These are phyloP conservation scores for Hartigia nigra DNA, from an alignment of 2,888 invertebrate genomes.

Conservation along the genomic window DNA sequence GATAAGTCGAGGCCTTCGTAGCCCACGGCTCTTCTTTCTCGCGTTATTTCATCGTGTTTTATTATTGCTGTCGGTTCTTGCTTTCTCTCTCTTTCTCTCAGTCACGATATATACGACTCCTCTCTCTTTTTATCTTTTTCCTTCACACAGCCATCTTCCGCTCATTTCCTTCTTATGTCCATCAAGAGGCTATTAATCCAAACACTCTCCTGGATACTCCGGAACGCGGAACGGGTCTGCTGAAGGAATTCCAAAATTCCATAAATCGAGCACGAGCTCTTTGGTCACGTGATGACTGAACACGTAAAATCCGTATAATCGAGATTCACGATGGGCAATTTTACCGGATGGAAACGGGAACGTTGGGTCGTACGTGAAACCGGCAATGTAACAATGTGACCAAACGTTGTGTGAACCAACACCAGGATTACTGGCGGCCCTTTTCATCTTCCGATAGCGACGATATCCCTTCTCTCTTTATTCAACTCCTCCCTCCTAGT, in stretches of 20 bases:
- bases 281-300: not conserved
- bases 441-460: conserved; percentile 51
- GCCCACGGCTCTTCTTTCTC: conserved; percentile 5
- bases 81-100: not conserved
- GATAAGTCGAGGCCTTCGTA: conserved; percentile 61
- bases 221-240: not conserved
- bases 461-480: not conserved
- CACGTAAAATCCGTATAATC: not conserved
- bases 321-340: not conserved
- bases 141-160: not conserved
- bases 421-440: conserved; percentile 45
- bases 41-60: not conserved
- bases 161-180: not conserved
- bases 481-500: not conserved
- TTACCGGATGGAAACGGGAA: not conserved
- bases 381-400: not conserved
- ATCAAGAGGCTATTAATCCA: not conserved
- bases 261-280: not conserved
- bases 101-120: not conserved
- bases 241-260: not conserved
- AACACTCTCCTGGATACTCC: not conserved
- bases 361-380: not conserved
- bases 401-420: not conserved
- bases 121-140: not conserved
- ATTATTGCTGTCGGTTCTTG: not conserved